Evolutionary conservation across 2,888 invertebrate species (phyloP).

Genomic region (Dinocampus coccinellae): DNA sequence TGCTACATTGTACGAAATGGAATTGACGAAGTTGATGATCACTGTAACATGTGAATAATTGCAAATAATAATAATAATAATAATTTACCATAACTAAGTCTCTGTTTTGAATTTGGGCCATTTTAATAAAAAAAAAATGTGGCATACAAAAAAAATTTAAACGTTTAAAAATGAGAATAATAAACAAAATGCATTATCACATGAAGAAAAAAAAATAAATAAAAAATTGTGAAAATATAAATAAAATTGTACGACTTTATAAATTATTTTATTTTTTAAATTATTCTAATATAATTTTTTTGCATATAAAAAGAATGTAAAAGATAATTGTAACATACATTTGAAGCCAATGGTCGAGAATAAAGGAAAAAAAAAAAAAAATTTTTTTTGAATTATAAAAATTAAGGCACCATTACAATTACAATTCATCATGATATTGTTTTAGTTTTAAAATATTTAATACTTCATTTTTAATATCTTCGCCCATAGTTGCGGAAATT

Average conservation of each 20-base stretch:
- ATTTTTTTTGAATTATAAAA: neutral
- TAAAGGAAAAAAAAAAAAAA: neutral
- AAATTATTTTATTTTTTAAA: too few species aligned
- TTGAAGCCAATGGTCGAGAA: neutral
- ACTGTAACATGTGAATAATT: neutral
- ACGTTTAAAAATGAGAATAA: too few species aligned
- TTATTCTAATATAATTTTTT: too few species aligned
- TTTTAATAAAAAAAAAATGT: too few species aligned
- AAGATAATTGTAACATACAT: too few species aligned
- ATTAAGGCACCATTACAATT: conserved; percentile 16
- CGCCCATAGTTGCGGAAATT: conserved; percentile 48
- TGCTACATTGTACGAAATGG: conserved; percentile 18
- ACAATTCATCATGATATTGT: conserved; percentile 51
- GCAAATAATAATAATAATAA: neutral
- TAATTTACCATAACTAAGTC: neutral
- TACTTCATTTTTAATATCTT: conserved; percentile 46
- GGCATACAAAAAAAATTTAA: too few species aligned
- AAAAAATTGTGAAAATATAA: too few species aligned
- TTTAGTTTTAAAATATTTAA: conserved; percentile 40
- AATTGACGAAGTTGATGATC: neutral
- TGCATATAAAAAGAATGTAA: too few species aligned
- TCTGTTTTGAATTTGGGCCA: too few species aligned
- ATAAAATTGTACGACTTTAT: too few species aligned
- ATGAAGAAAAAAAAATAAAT: too few species aligned
- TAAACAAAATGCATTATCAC: too few species aligned